These are phyloP conservation scores for Tupiocoris notatus DNA, from an alignment of 2,888 invertebrate species.

Conservation along the genomic window DNA sequence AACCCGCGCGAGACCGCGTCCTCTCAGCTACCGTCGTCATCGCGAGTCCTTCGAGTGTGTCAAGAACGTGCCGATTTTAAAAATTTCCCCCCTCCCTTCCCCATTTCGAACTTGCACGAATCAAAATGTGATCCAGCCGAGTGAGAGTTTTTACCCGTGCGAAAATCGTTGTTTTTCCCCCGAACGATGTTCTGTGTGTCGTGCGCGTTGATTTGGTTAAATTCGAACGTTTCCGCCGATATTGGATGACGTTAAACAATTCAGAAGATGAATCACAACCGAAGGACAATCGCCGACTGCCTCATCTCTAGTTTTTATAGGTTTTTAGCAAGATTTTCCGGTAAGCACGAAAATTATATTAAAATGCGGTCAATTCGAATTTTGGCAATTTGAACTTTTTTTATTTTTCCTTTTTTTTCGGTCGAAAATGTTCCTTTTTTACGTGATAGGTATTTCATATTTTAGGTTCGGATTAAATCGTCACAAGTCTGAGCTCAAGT, in stretches of 20 bases:
- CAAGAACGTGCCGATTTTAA: background rate
- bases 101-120: too few relatives aligned
- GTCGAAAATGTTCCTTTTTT: too few relatives aligned
- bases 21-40: background rate
- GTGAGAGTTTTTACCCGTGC: background rate
- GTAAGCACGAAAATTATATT: slow-evolving; percentile 33
- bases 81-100: too few relatives aligned
- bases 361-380: too few relatives aligned
- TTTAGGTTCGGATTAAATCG: too few relatives aligned
- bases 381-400: too few relatives aligned
- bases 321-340: slow-evolving; percentile 48
- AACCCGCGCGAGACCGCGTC: slow-evolving; percentile 17
- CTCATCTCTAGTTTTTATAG: slow-evolving; percentile 47
- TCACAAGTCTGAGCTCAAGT: too few relatives aligned
- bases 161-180: background rate
- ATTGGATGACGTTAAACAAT: slow-evolving; percentile 1
- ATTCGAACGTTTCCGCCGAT: background rate
- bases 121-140: background rate
- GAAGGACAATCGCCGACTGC: slow-evolving; percentile 47
- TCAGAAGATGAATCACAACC: slow-evolving; percentile 23
- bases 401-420: too few relatives aligned
- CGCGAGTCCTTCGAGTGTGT: too few relatives aligned
- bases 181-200: slow-evolving; percentile 28
- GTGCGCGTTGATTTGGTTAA: slow-evolving; percentile 15
- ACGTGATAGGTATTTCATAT: too few relatives aligned